phyloP scores from a whole-genome alignment of 1,140 invertebrate species.

The Agraylea sexmaculata region DNA sequence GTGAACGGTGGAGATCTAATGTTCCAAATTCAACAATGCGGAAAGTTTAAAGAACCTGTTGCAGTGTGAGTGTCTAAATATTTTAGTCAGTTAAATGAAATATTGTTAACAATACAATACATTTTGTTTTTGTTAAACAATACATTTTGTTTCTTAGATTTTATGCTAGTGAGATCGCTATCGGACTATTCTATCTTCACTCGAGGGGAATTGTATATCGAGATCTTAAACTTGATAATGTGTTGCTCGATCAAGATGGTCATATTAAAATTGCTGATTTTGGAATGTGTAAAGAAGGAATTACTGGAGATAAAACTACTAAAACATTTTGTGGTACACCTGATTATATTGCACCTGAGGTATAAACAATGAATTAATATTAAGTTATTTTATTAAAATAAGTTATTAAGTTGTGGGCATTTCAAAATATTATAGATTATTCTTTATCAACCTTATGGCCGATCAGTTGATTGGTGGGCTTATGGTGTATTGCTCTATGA shows the following conservation, averaged over 20 bases:
- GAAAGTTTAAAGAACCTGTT: conserved; percentile 98
- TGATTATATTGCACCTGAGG: conserved; percentile 97
- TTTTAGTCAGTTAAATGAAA: no score
- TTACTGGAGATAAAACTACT: conserved; percentile 88
- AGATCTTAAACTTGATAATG: conserved; percentile 96
- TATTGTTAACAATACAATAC: no score
- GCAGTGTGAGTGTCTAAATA: conserved; percentile 98
- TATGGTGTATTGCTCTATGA: conserved; percentile 95
- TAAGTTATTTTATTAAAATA: conserved; percentile 1
- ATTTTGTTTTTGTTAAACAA: conserved; percentile 6
- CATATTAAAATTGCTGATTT: conserved; percentile 99
- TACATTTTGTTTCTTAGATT: conserved; percentile 64
- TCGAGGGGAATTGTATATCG: conserved; percentile 88
- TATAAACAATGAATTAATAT: conserved; percentile 25
- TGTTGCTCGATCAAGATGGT: conserved; percentile 91
- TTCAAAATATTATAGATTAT: background rate
- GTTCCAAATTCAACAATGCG: conserved; percentile 99
- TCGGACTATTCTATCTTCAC: conserved; percentile 93
- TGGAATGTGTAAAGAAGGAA: conserved; percentile 99
- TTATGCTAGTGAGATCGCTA: conserved; percentile 97
- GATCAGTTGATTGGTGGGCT: conserved; percentile 98
- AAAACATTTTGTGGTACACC: conserved; percentile 99
- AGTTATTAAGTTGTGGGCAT: conserved; percentile 4
- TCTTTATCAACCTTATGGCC: conserved; percentile 56
- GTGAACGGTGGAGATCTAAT: conserved; percentile 98